A percentile compares a stretch with the other conserved stretches of the same genome.
Conservation (phyloP, 2,797 vertebrate genomes). For the Clarias pachynema region DNA sequence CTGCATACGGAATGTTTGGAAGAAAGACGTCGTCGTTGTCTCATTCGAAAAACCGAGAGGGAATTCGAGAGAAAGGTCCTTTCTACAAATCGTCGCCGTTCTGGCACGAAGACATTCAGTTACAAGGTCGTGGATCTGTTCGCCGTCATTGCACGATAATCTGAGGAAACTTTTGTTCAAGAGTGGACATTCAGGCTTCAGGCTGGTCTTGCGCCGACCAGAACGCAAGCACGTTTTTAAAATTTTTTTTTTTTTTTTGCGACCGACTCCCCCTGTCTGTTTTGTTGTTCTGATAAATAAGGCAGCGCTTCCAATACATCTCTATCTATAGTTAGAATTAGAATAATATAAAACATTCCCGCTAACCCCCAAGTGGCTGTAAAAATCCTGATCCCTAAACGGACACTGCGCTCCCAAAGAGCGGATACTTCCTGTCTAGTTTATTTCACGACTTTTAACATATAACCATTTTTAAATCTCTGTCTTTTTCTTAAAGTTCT, state of each 20-base stretch:
- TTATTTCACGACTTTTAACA: background rate
- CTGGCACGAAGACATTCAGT: constrained; percentile 53
- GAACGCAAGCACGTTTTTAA: background rate
- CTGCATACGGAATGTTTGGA: constrained; percentile 33
- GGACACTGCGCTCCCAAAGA: background rate
- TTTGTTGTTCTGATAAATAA: constrained; percentile 46
- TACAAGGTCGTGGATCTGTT: constrained; percentile 7
- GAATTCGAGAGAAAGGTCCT: constrained; percentile 9
- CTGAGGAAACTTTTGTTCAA: constrained; percentile 28
- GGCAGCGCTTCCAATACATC: constrained; percentile 51
- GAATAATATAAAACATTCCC: constrained; percentile 36
- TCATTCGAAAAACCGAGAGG: constrained; percentile 12
- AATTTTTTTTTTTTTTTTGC: too few species aligned
- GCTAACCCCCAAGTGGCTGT: background rate
- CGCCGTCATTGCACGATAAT: background rate
- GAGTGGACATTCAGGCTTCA: constrained; percentile 52
- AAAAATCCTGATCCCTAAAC: constrained; percentile 23
- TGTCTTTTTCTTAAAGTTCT: background rate
- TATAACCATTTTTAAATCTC: background rate
- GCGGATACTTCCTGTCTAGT: background rate
- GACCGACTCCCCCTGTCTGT: background rate
- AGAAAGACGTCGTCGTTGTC: constrained; percentile 24
- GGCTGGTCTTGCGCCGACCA: background rate
- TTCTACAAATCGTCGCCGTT: constrained; percentile 26
- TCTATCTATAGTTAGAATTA: constrained; percentile 29